Conservation (phyloP, 2,113 vertebrate species). For the Eretmochelys imbricata region DNA sequence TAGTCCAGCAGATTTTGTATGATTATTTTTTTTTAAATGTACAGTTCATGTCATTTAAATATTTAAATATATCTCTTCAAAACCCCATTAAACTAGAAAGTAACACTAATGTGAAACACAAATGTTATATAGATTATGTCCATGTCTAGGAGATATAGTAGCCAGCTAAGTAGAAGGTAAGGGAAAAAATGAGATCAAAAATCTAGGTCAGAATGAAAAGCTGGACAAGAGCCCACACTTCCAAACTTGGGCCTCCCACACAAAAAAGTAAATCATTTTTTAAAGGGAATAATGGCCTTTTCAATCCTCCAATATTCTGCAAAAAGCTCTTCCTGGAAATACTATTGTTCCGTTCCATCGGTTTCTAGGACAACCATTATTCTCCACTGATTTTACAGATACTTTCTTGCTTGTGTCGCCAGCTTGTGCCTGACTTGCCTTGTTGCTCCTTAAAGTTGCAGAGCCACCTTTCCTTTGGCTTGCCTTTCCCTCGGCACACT, state of each 20-base stretch:
- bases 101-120: constrained; percentile 19
- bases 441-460: constrained; percentile 55
- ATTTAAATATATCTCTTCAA: not conserved
- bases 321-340: constrained; percentile 46
- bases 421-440: constrained; percentile 4
- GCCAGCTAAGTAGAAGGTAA: constrained; percentile 51
- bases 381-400: constrained; percentile 44
- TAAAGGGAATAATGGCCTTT: constrained; percentile 29
- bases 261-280: not conserved
- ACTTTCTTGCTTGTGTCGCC: constrained; percentile 1
- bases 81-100: constrained; percentile 47
- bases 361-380: constrained; percentile 52
- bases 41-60: not conserved
- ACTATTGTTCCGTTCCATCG: constrained; percentile 22
- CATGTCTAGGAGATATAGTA: constrained; percentile 34
- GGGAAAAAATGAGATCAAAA: constrained; percentile 68
- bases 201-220: constrained; percentile 70
- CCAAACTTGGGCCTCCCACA: constrained; percentile 37
- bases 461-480: constrained; percentile 62
- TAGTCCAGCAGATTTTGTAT: not conserved
- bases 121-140: constrained; percentile 36
- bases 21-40: not conserved
- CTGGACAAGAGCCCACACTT: not conserved
- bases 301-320: constrained; percentile 24
- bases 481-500: constrained; percentile 36